Evolutionary conservation across 1,140 invertebrate genomes (phyloP).

Genomic region (Tetranychus cinnabarinus): DNA sequence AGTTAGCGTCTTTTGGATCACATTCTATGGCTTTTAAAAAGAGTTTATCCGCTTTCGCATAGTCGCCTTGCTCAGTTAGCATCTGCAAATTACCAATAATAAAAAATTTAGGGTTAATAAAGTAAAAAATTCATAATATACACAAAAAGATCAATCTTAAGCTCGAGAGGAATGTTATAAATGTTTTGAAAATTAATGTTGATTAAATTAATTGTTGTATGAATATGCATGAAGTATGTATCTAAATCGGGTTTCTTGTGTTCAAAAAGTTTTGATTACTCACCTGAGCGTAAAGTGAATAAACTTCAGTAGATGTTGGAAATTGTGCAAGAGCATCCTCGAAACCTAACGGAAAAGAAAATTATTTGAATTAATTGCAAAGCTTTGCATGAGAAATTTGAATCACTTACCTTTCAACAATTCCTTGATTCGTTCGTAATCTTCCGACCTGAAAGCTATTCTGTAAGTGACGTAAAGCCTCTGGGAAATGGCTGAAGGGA

Average conservation of each 20-base stretch:
- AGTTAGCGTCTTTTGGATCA: constrained; percentile 58
- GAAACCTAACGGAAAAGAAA: constrained; percentile 29
- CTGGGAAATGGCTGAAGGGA: constrained; percentile 58
- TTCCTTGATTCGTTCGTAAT: constrained; percentile 5
- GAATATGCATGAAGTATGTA: no score
- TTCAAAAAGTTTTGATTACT: constrained; percentile 30
- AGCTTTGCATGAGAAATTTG: neutral
- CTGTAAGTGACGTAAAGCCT: constrained; percentile 64
- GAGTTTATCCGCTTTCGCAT: constrained; percentile 47
- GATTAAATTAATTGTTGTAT: no score
- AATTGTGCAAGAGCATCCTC: constrained; percentile 47
- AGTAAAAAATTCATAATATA: no score
- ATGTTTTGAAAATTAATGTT: no score
- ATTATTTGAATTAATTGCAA: neutral
- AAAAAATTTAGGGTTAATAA: neutral
- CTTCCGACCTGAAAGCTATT: constrained; percentile 18
- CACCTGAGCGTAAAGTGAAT: constrained; percentile 32
- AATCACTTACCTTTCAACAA: neutral
- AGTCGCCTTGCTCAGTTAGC: constrained; percentile 53
- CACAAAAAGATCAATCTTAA: no score
- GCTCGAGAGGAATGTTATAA: no score
- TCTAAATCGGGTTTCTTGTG: no score
- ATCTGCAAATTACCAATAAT: constrained; percentile 23
- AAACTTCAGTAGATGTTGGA: constrained; percentile 57
- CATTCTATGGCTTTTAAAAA: constrained; percentile 54